These are phyloP conservation scores for Metridium senile DNA, from an alignment of 92 coral and sea anemone species.

Conservation along the genomic window DNA sequence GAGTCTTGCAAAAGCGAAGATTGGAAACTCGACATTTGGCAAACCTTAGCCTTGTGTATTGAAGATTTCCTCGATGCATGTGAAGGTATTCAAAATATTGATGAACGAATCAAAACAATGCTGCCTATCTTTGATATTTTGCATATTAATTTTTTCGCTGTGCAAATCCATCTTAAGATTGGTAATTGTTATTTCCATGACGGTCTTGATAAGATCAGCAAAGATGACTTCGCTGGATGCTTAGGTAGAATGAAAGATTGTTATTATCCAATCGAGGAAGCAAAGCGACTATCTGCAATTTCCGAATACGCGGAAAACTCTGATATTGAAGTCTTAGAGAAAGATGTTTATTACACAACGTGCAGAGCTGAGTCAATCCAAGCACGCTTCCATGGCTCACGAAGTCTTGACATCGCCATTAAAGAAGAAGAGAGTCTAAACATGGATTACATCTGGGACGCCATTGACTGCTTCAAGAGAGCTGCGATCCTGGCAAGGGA, in stretches of 20 bases:
- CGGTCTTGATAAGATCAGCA: slow-evolving; percentile 67
- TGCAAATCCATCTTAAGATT: slow-evolving; percentile 50
- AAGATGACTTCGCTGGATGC: slow-evolving; percentile 68
- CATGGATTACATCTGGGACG: slow-evolving; percentile 83
- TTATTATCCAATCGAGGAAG: slow-evolving; percentile 86
- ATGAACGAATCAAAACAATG: slow-evolving; percentile 51
- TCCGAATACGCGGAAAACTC: slow-evolving; percentile 13
- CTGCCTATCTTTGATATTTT: slow-evolving; percentile 27
- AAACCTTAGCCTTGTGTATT: slow-evolving; percentile 56
- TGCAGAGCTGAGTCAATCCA: slow-evolving; percentile 84
- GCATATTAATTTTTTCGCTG: slow-evolving; percentile 24
- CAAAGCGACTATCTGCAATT: slow-evolving; percentile 49
- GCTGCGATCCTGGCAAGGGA: slow-evolving; percentile 83
- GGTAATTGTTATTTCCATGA: slow-evolving; percentile 70
- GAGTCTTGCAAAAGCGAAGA: slow-evolving; percentile 43
- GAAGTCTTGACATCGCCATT: slow-evolving; percentile 54
- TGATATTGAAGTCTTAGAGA: slow-evolving; percentile 51
- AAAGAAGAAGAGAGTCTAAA: slow-evolving; percentile 70
- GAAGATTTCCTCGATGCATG: slow-evolving; percentile 56
- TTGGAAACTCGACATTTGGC: slow-evolving; percentile 64
- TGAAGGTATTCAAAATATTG: slow-evolving; percentile 32
- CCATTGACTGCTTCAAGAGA: slow-evolving; percentile 88
- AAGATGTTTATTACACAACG: slow-evolving; percentile 68
- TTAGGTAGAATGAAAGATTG: slow-evolving; percentile 80
- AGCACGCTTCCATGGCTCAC: slow-evolving; percentile 69